These are phyloP conservation scores for Smutsia temminckii DNA, from an alignment of 2,797 vertebrate genomes.

Conservation along the genomic window DNA sequence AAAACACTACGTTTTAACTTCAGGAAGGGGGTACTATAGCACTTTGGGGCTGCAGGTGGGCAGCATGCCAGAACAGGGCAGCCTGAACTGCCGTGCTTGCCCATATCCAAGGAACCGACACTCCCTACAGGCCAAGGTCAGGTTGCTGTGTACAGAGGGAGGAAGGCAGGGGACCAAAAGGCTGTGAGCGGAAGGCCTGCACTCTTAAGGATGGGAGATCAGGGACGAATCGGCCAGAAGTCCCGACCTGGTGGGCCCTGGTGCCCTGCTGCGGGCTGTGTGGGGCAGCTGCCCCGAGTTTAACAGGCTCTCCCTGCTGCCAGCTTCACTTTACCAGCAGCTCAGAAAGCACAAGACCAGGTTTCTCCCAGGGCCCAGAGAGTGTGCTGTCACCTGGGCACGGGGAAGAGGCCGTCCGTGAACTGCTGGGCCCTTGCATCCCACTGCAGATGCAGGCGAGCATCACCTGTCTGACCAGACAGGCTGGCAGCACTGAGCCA, in stretches of 20 bases:
- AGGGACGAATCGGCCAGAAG: background rate
- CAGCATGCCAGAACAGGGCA: too few relatives aligned
- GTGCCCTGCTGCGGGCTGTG: accelerated
- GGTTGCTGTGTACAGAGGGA: background rate
- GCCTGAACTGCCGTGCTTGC: background rate
- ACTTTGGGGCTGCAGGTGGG: too few relatives aligned
- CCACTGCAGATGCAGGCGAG: background rate
- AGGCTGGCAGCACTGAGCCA: background rate
- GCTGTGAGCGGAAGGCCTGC: background rate
- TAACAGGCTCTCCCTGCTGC: too few relatives aligned
- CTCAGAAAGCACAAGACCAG: background rate
- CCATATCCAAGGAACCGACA: background rate
- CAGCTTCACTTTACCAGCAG: background rate
- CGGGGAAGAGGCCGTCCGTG: background rate
- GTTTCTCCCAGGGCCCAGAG: background rate
- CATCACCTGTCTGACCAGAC: too few relatives aligned
- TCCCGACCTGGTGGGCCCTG: too few relatives aligned
- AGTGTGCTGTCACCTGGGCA: background rate
- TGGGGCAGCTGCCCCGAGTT: too few relatives aligned
- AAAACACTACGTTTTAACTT: background rate
- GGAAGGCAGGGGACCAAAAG: background rate
- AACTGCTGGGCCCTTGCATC: background rate
- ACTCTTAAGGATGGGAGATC: background rate
- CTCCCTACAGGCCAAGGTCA: background rate
- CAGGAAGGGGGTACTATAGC: background rate